These are phyloP conservation scores for Notolepis coatsorum DNA, from an alignment of 2,797 vertebrate genomes.

Conservation along the genomic window DNA sequence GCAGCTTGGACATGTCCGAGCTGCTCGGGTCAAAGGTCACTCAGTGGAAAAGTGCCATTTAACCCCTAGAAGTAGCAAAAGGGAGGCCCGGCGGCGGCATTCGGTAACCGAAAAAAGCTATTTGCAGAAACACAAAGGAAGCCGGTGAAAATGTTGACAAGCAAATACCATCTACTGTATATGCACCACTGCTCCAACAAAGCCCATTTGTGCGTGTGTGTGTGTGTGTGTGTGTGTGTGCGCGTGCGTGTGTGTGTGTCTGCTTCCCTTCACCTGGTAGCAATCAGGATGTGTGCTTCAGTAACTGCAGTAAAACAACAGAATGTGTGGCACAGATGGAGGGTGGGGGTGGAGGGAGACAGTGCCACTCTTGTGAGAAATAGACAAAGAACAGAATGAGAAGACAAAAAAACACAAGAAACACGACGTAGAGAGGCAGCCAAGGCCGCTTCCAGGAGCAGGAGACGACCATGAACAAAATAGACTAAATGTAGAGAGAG, in stretches of 20 bases:
- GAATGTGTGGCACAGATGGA: conserved; percentile 68
- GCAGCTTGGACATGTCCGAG: conserved; percentile 36
- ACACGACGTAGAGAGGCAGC: conserved; percentile 45
- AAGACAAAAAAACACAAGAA: conserved; percentile 40
- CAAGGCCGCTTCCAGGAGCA: conserved; percentile 38
- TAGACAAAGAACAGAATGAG: conserved; percentile 40
- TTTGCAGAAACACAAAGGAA: conserved; percentile 18
- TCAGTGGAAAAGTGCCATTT: conserved; percentile 43
- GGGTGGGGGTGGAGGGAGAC: conserved; percentile 56
- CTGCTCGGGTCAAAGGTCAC: conserved; percentile 29
- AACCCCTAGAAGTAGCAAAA: conserved; percentile 47
- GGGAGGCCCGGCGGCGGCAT: not conserved
- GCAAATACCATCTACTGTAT: conserved; percentile 36
- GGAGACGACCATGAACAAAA: conserved; percentile 33
- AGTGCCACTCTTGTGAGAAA: conserved; percentile 47
- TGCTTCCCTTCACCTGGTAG: conserved; percentile 63
- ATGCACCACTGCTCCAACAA: conserved; percentile 30
- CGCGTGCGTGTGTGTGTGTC: not conserved
- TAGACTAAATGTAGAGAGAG: not conserved
- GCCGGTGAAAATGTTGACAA: conserved; percentile 26
- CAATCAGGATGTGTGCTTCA: conserved; percentile 63
- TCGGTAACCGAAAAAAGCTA: conserved; percentile 5
- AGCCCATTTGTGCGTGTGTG: not conserved
- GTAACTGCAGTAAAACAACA: conserved; percentile 56
- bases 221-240: not conserved